Base-by-base conservation (phyloP, 2,113 vertebrate genomes). In the Podarcis raffonei region DNA sequence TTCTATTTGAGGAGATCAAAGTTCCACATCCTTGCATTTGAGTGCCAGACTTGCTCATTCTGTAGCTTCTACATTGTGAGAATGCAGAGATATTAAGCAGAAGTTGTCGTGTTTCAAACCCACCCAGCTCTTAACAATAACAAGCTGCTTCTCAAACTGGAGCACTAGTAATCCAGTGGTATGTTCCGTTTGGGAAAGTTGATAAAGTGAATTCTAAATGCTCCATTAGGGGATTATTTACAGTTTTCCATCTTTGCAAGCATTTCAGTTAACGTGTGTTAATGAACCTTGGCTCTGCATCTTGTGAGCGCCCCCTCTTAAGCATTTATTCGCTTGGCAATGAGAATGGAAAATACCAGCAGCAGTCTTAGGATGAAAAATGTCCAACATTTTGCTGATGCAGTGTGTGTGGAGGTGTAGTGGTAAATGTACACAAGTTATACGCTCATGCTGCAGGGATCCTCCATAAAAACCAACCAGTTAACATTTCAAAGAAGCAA, bases 221-320 rank as follows among this genome's bases (percentile, higher is more conserved):
- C 81, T 59, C 39, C 77, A 68, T 81, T 75, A 86, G 35, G 82
- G 66, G 86, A 85, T 82, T 86, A 71, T 90, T 83, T 81, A 87
- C 59, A 78, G 66, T 16, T 32, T 79, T 76, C 86, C 78, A 68
- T 85, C 74, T 87, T 79, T 79, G 11, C 78, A 78, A 53, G 78
- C 18, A 16, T 39, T 72, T 74, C 48, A 57, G 65, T 74, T 37
- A 62, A 74, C 23, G 27, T 77, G 68, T 32, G 77, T 86, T 79
- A 75, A 84, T 48, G 74, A 68, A 37, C 8, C 68, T 88, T 27
- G 23, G 37, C 69, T 65, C 42, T 42, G 42, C 27, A 37, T 53
- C 30, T 4, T 39, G 69, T 87, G 84, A 53, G 65, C n/a, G 23
- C 22, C 72, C 8, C 37, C 25, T 78, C 82, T 82, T 86, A 82